Evolutionary conservation across 2,113 vertebrate species (phyloP), one percentile per base, ranked within the genome.

Genomic region (Coptodon bakossiorum): DNA sequence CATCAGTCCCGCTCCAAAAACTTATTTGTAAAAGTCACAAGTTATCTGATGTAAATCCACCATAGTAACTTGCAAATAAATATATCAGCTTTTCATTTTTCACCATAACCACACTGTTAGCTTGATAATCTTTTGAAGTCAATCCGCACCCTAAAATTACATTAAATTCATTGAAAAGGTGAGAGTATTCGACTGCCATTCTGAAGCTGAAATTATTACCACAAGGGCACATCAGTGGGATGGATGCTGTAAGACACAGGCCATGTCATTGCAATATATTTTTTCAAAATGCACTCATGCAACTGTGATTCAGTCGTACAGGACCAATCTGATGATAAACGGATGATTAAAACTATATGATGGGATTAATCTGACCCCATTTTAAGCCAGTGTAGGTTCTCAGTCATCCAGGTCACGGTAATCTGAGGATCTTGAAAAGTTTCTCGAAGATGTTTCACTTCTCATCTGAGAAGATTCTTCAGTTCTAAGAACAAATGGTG

Each of bases 111-210:
- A 76, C 11, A 31, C 73, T 31, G 4, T 52, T 50, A 50, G 73
- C 45, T 78, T 50, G 24, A 50, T 31, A 19, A 29, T 27, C 0
- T 78, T 78, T 31, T 50, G 10, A 50, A 78, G 71, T 50, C 45
- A n/a, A 3, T 31, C 45, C 4, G 2, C 45, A 78, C 6, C 27
- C 27, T 1, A 31, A 78, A 50, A 50, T 78, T 19, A 78, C 27
- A 78, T 78, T n/a, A 78, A 78, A 78, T 78, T n/a, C 45, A 12
- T 8, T 78, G 10, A 31, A n/a, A 78, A 78, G 45, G 68, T 48
- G 14, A 16, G 43, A 19, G 27, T 31, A 31, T 50, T 78, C 0
- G 0, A 17, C 24, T 50, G 71, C 45, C 45, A 50, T 50, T 50
- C 9, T 78, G 71, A 50, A 5, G 27, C 45, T 31, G 45, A 78